A percentile compares a stretch with the other conserved stretches of the same genome.
Conservation (phyloP, 2,797 vertebrate genomes). For the Xiphorhynchus erythropygius region DNA sequence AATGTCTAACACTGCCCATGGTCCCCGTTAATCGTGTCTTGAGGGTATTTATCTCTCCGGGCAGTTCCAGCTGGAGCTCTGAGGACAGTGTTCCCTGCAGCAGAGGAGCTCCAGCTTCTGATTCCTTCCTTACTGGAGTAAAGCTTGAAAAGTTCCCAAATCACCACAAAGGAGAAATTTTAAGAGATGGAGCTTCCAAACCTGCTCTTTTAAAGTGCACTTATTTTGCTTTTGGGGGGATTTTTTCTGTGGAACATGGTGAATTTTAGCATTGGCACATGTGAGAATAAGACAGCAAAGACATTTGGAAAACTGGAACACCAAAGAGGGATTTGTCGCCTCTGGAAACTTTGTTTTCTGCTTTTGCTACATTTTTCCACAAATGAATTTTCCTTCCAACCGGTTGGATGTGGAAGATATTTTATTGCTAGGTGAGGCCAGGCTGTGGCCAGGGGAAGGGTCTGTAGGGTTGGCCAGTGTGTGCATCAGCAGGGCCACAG, state of each 20-base stretch:
- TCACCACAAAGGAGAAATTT: not conserved
- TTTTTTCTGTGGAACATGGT: not conserved
- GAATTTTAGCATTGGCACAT: fast-evolving
- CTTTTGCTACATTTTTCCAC: not conserved
- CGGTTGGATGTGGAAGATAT: not conserved
- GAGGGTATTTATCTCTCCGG: fast-evolving
- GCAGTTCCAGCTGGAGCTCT: not conserved
- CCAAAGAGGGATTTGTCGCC: not conserved
- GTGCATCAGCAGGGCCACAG: fast-evolving
- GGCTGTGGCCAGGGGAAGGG: not conserved
- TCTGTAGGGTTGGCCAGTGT: fast-evolving
- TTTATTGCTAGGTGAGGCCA: not conserved
- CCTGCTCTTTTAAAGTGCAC: too few species aligned
- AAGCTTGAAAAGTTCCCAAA: not conserved
- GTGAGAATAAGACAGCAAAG: not conserved
- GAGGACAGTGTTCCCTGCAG: not conserved
- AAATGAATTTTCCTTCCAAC: not conserved
- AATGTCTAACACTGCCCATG: not conserved
- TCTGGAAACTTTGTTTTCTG: not conserved
- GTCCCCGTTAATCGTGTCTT: not conserved
- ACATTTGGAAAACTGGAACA: not conserved
- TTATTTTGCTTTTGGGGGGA: fast-evolving
- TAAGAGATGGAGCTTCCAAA: not conserved
- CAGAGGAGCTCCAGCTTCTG: not conserved
- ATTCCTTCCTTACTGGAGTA: not conserved